Conservation (phyloP, 1,140 invertebrate species). For the Dreissena rostriformis region DNA sequence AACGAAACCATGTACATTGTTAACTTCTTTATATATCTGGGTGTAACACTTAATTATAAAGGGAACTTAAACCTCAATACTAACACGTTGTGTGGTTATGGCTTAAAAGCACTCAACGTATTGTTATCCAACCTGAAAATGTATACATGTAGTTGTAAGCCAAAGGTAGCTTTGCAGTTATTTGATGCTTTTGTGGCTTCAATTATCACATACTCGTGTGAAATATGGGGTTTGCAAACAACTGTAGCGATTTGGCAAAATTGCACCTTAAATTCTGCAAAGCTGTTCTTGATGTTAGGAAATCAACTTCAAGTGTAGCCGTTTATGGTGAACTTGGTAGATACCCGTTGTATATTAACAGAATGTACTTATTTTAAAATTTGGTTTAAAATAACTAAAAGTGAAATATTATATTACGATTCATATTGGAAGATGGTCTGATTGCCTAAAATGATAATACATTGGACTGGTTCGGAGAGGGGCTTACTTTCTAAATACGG, state of each 20-base stretch:
- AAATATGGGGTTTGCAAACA: background rate
- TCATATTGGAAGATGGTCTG: background rate
- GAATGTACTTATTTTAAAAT: background rate
- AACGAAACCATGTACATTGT: background rate
- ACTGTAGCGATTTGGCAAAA: background rate
- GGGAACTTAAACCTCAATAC: background rate
- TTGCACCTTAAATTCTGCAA: background rate
- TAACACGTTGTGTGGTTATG: background rate
- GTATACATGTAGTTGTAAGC: background rate
- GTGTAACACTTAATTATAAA: background rate
- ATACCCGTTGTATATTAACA: background rate
- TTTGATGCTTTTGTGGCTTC: background rate
- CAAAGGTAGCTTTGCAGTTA: slow-evolving; percentile 4
- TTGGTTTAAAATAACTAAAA: background rate
- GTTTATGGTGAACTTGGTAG: background rate
- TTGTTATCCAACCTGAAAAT: background rate
- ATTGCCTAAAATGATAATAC: background rate
- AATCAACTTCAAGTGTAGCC: background rate
- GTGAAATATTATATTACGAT: background rate
- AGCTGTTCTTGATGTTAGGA: background rate
- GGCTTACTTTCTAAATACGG: background rate
- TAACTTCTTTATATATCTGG: background rate
- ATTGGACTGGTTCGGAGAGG: background rate
- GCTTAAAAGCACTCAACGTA: background rate
- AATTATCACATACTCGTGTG: background rate